These are phyloP conservation scores for Alcedo atthis DNA, from an alignment of 2,797 vertebrate genomes.

Conservation along the genomic window DNA sequence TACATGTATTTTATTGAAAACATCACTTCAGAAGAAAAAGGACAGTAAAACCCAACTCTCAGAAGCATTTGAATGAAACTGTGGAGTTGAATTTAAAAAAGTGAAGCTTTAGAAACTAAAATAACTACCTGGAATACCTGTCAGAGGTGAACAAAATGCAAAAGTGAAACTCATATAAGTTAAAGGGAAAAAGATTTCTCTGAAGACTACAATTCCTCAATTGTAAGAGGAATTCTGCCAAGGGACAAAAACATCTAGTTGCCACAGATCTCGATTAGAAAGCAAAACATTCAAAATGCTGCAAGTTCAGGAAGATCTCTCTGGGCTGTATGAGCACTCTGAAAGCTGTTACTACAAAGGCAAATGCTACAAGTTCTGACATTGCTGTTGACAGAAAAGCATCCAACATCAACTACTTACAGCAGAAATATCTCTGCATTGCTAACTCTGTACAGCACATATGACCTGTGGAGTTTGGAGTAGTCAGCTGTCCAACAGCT, in stretches of 20 bases:
- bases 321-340: not conserved
- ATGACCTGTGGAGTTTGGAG: not conserved
- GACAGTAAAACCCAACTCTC: not conserved
- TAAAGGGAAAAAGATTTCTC: slow-evolving; percentile 1
- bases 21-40: not conserved
- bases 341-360: not conserved
- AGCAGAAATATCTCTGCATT: not conserved
- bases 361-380: not conserved
- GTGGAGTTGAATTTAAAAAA: not conserved
- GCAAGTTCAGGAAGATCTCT: not conserved
- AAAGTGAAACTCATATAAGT: not conserved
- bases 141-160: not conserved
- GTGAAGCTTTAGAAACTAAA: not conserved
- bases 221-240: not conserved
- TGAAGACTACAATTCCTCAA: not conserved
- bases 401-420: not conserved
- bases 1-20: slow-evolving; percentile 3
- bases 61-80: not conserved
- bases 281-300: not conserved
- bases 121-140: not conserved
- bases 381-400: not conserved
- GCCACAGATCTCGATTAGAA: not conserved
- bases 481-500: not conserved
- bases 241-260: not conserved
- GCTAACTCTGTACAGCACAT: not conserved